A percentile compares a stretch with the other conserved stretches of the same genome.
Conservation (phyloP, 2,113 vertebrate genomes). For the Herpailurus yagouaroundi region DNA sequence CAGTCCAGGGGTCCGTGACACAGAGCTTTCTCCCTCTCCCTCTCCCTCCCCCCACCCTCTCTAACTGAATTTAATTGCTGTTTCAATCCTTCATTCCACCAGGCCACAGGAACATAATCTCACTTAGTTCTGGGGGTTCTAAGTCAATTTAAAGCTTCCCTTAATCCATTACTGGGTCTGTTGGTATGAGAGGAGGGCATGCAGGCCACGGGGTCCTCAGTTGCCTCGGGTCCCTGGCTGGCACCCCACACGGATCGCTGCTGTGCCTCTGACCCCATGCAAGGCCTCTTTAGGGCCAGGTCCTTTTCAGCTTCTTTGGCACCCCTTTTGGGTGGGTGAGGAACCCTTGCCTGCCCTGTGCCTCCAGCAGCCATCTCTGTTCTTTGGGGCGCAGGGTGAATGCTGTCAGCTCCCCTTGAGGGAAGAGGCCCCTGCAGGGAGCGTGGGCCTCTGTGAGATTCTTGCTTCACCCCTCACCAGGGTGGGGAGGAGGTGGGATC, state of each 20-base stretch:
- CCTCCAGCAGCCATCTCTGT: neutral
- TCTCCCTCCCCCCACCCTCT: neutral
- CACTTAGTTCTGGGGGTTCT: constrained; percentile 2
- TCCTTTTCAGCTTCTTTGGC: neutral
- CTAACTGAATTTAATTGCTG: neutral
- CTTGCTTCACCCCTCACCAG: neutral
- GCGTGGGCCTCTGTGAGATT: neutral
- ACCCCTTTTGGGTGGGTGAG: neutral
- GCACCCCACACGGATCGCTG: neutral
- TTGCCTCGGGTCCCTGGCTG: neutral
- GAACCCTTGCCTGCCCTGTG: accelerated
- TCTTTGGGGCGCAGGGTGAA: neutral
- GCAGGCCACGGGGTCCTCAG: neutral
- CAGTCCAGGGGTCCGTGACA: accelerated
- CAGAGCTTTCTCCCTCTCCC: neutral
- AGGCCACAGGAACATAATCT: neutral
- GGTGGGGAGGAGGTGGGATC: accelerated
- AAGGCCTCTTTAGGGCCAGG: neutral
- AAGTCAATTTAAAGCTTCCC: neutral
- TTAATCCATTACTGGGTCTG: neutral
- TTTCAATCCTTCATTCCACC: neutral
- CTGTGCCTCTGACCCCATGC: neutral
- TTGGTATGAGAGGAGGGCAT: neutral
- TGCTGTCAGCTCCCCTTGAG: neutral
- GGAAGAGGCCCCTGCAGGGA: neutral